Evolutionary conservation across 2,888 invertebrate species (phyloP).

Genomic region (Hipparchia sbordonii): DNA sequence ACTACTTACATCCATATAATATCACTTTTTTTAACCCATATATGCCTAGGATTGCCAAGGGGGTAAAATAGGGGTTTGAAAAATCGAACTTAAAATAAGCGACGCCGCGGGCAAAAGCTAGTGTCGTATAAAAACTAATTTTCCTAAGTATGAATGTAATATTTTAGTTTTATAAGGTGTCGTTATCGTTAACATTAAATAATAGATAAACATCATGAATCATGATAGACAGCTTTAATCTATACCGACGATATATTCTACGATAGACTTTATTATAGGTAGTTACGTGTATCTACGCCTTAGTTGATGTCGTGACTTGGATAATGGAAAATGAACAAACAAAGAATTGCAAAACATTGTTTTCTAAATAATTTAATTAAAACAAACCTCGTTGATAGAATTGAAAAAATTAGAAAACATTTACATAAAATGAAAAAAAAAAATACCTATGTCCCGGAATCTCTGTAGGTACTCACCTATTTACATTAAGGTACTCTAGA

Average conservation of each 20-base stretch:
- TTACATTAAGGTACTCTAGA: too few relatives aligned
- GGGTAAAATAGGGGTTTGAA: too few relatives aligned
- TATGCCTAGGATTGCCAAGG: too few relatives aligned
- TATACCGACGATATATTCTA: neutral
- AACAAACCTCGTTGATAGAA: slow-evolving; percentile 8
- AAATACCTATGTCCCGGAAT: neutral
- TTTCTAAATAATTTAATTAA: slow-evolving; percentile 15
- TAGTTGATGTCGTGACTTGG: slow-evolving; percentile 28
- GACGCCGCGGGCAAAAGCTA: too few relatives aligned
- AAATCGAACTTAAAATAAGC: too few relatives aligned
- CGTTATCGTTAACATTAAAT: neutral
- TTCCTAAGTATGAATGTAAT: neutral
- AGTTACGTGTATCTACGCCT: neutral
- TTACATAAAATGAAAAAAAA: neutral
- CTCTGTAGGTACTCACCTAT: neutral
- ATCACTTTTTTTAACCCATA: too few relatives aligned
- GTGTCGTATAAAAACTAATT: neutral
- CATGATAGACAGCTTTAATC: slow-evolving; percentile 6
- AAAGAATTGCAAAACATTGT: slow-evolving; percentile 20
- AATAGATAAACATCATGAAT: neutral
- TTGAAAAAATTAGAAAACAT: slow-evolving; percentile 30
- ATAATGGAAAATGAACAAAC: slow-evolving; percentile 25
- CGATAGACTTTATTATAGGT: neutral
- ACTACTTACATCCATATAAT: too few relatives aligned
- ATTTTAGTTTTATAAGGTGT: neutral